Evolutionary conservation across 1,140 invertebrate species (phyloP), one percentile per base, ranked within the genome.

Genomic region (Amyelois transitella): DNA sequence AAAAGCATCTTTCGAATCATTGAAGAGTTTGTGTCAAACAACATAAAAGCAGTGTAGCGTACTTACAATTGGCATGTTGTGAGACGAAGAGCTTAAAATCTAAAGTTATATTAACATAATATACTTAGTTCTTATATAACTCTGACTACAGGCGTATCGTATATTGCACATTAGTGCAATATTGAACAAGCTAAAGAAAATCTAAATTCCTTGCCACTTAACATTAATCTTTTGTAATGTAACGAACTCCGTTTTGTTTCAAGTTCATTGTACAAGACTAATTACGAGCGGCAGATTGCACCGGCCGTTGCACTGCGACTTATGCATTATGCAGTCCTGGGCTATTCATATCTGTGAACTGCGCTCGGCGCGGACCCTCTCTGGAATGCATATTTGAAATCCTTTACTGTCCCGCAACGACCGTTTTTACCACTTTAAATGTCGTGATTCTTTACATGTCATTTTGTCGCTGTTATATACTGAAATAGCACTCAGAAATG

Each of bases 221-320:
- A 28, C 12, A 28, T 28, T 12, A 28, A 12, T 28, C 5, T 28
- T 5, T 28, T 6, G 12, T 20, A 45, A 45, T 45, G 43, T 20
- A 6, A 7, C 18, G 8, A 19, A 45, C 7, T 45, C 18, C 19
- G 19, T 19, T 20, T 4, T 8, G 2, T 45, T 20, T 6, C 8
- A 45, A 45, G 12, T 19, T 45, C 19, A 3, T 19, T 19, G 18
- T 20, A 45, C 3, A 53, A 64, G 51, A 66, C 66, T 75, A 72
- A 72, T 75, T 75, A 65, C 69, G 44, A 61, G 58, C 56, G 66
- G 64, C 56, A 68, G 64, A 63, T 64, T 71, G 64, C 66, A 59
- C 32, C 58, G 66, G 62, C 58, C 66, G 54, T 55, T 70, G 66
- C 65, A 49, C 60, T 60, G 48, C 54, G 55, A 53, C 66, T 60